phyloP scores from a whole-genome alignment of 2,113 vertebrate species.

The Zingel zingel region DNA sequence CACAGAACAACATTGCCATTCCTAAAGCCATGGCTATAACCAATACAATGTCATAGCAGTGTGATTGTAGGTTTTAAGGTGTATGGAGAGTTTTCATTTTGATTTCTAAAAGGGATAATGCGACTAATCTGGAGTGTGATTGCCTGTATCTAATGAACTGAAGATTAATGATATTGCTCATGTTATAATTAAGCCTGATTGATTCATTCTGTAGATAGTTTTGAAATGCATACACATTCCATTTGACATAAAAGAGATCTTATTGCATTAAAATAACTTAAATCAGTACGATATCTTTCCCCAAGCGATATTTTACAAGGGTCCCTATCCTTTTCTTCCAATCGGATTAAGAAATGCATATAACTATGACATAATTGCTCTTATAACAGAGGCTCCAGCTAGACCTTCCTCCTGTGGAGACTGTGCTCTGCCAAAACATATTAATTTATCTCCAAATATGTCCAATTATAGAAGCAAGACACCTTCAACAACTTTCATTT shows the following conservation, averaged over 20 bases:
- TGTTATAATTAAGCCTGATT: neutral
- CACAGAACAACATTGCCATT: too few relatives aligned
- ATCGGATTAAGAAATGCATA: slow-evolving; percentile 20
- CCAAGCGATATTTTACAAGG: neutral
- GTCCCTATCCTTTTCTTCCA: neutral
- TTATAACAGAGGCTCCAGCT: neutral
- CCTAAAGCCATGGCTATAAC: neutral
- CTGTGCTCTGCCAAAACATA: slow-evolving; percentile 37
- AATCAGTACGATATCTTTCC: neutral
- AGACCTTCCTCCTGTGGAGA: slow-evolving; percentile 7
- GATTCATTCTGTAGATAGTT: neutral
- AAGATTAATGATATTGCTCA: neutral
- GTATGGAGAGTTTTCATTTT: neutral
- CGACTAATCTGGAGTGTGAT: neutral
- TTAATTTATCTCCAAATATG: slow-evolving; percentile 28
- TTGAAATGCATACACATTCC: neutral
- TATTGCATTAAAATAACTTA: neutral
- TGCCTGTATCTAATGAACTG: neutral
- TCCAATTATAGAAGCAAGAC: slow-evolving; percentile 31
- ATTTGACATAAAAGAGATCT: neutral
- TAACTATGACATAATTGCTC: neutral
- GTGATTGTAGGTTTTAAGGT: neutral
- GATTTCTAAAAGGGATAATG: neutral
- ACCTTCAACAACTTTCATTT: slow-evolving; percentile 22
- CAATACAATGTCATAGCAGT: neutral